Conservation (phyloP, 2,113 vertebrate species). For the Romanogobio albipinnatus region DNA sequence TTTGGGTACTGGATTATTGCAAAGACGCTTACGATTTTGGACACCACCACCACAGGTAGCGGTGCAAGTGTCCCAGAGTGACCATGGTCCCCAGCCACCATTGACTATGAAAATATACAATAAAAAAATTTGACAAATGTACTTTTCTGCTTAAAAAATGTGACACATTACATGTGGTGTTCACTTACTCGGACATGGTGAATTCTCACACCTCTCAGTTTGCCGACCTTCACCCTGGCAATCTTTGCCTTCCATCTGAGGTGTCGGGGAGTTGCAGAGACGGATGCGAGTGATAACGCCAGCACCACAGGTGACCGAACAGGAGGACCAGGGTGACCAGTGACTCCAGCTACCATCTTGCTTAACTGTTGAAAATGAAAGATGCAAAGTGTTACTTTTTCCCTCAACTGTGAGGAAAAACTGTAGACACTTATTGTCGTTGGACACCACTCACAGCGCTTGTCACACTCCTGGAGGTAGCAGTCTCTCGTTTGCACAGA, state of each 20-base stretch:
- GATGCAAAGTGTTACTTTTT: constrained; percentile 37
- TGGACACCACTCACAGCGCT: constrained; percentile 89
- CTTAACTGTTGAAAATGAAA: constrained; percentile 81
- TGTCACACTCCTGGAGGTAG: constrained; percentile 96
- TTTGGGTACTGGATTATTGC: constrained; percentile 90
- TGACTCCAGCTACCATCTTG: constrained; percentile 98
- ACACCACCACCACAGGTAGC: constrained; percentile 90
- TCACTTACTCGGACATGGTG: constrained; percentile 91
- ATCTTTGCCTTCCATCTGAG: constrained; percentile 91
- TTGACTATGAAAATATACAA: constrained; percentile 78
- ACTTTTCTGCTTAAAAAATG: background rate
- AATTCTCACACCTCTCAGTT: constrained; percentile 87
- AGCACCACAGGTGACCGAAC: constrained; percentile 91
- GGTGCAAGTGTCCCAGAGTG: constrained; percentile 90
- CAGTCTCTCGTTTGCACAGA: constrained; percentile 99
- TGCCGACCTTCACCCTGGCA: constrained; percentile 92
- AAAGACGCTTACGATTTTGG: constrained; percentile 89
- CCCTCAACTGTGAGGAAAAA: background rate
- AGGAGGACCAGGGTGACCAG: constrained; percentile 99
- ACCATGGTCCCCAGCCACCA: constrained; percentile 97
- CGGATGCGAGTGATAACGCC: constrained; percentile 96
- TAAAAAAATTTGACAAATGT: background rate
- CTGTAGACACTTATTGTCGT: background rate
- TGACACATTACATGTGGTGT: background rate
- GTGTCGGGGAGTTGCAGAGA: constrained; percentile 97